Conservation (phyloP, 2,113 vertebrate species). For the Dicrurus megarhynchus region DNA sequence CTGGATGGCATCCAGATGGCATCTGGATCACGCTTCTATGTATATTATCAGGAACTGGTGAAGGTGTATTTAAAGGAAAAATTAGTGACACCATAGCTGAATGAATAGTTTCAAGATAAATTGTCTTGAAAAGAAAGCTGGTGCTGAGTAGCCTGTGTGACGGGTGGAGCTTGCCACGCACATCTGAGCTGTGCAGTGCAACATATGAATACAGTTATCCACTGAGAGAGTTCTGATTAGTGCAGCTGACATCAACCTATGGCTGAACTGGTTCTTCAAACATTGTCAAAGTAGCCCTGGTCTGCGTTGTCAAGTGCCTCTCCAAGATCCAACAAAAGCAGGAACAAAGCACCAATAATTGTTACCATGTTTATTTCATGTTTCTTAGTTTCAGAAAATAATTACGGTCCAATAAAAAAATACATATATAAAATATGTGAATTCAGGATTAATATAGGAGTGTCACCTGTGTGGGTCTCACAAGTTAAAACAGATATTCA, state of each 20-base stretch:
- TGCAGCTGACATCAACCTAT: conserved; percentile 45
- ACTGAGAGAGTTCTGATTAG: conserved; percentile 30
- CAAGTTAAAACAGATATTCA: background rate
- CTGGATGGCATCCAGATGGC: background rate
- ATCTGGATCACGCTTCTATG: accelerated
- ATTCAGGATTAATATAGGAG: background rate
- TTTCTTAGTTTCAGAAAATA: conserved; percentile 50
- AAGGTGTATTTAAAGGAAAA: background rate
- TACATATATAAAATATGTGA: background rate
- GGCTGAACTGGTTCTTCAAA: conserved; percentile 65
- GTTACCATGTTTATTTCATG: conserved; percentile 57
- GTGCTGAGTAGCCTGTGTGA: background rate
- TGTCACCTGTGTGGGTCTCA: background rate
- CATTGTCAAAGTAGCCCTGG: conserved; percentile 27
- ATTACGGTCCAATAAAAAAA: background rate
- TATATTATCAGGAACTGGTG: background rate
- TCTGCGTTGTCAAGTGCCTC: conserved; percentile 34
- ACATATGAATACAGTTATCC: conserved; percentile 34
- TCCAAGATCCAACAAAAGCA: conserved; percentile 60
- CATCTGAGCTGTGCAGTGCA: background rate
- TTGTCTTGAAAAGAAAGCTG: background rate
- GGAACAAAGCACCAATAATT: conserved; percentile 57
- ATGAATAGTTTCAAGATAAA: background rate
- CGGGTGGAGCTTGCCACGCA: background rate
- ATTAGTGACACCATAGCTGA: background rate